These are phyloP conservation scores for Parapristionchus giblindavisi DNA, from an alignment of 2,888 invertebrate genomes.

Conservation along the genomic window DNA sequence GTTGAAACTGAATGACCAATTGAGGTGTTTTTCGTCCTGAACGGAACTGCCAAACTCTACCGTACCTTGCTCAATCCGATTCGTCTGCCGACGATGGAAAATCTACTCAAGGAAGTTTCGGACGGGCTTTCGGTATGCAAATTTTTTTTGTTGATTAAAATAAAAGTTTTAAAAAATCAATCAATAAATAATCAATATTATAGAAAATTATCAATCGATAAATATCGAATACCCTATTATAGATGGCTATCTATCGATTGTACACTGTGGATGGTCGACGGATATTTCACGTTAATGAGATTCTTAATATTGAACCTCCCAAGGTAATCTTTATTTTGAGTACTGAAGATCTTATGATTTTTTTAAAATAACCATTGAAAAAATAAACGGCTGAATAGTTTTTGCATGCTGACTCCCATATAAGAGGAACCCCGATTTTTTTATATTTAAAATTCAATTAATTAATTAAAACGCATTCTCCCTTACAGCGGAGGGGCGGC, in stretches of 20 bases:
- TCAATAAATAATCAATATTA: neutral
- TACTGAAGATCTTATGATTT: too few relatives aligned
- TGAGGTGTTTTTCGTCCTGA: conserved; percentile 64
- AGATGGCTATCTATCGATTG: conserved; percentile 59
- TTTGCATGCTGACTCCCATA: too few relatives aligned
- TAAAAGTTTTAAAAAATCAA: neutral
- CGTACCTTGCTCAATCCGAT: conserved; percentile 61
- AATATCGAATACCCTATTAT: neutral
- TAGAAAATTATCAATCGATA: neutral
- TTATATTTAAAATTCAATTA: too few relatives aligned
- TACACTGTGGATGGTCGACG: conserved; percentile 59
- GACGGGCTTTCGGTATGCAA: conserved; percentile 48
- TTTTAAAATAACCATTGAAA: too few relatives aligned
- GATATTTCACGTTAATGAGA: conserved; percentile 50
- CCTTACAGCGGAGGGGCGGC: too few relatives aligned
- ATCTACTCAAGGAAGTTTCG: conserved; percentile 60
- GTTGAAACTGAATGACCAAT: conserved; percentile 4
- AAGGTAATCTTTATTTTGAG: too few relatives aligned
- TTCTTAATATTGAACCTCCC: conserved; percentile 51
- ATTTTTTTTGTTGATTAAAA: neutral
- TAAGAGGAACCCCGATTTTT: too few relatives aligned
- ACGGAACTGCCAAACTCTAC: conserved; percentile 60
- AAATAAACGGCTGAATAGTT: too few relatives aligned
- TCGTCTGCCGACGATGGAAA: conserved; percentile 55
- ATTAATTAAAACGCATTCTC: too few relatives aligned